Base-by-base conservation (phyloP, 2,888 invertebrate genomes). In the Eupelmus urozonus region DNA sequence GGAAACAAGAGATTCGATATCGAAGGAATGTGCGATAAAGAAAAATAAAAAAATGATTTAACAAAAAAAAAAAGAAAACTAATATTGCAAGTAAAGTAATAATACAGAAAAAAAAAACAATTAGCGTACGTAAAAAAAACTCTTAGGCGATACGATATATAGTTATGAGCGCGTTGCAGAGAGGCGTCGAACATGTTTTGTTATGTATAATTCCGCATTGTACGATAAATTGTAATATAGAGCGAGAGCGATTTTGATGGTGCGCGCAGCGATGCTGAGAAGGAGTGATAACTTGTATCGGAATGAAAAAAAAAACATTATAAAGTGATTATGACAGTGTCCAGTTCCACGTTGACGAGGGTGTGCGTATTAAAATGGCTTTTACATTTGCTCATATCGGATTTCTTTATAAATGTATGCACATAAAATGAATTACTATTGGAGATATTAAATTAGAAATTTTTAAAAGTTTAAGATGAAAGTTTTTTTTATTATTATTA, bases 171-270 rank as follows among this genome's bases (percentile, higher is more conserved):
- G 63, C 63, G 63, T 63, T 72, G 29, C 51, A 75, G 40, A 51
- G 60, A 40, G 60, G 65, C 69, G 49, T 71, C 70, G 65, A 71
- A 63, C 3, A 45, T 60, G 62, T 77, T 67, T 72, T 77, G 69
- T 77, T 78, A 65, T 74, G 51, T 74, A 74, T 74, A 51, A 78
- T 63, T 78, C 57, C 27, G 69, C 65, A 70, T 65, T 78, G 78
- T 78, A 74, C 60, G 70, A 75, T 78, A 70, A 63, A 65, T 70
- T 78, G 70, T 78, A 78, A 78, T 70, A 78, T 78, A 78, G 51
- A 65, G 57, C 23, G 42, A 69, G 53, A 40, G 34, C 42, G 70
- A 49, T 45, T 45, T 51, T 59, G 59, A 29, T 18, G 60, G 49
- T 25, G 27, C 27, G 51, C 18, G 25, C 23, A 71, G 62, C 51